phyloP scores from a whole-genome alignment of 2,113 vertebrate species.

The Gambusia holbrooki region DNA sequence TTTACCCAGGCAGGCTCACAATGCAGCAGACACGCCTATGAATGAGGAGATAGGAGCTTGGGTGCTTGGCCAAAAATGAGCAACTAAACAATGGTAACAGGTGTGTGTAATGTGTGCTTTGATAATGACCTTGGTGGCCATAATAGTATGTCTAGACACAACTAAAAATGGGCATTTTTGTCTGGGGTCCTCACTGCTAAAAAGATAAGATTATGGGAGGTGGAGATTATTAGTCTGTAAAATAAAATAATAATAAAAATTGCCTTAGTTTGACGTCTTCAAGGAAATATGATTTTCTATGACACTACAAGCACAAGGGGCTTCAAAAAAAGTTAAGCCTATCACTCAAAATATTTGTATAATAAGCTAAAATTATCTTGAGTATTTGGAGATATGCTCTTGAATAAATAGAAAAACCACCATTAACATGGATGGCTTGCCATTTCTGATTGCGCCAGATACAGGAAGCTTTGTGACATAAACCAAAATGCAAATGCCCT shows the following conservation, averaged over 20 bases:
- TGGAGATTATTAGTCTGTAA: conserved; percentile 14
- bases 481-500: conserved; percentile 83
- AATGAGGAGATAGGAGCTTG: conserved; percentile 69
- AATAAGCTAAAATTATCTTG: conserved; percentile 70
- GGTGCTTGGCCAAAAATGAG: conserved; percentile 69
- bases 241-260: conserved; percentile 21
- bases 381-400: conserved; percentile 78
- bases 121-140: conserved; percentile 73
- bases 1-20: conserved; percentile 65
- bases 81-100: conserved; percentile 76
- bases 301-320: conserved; percentile 12
- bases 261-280: background rate
- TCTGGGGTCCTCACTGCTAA: conserved; percentile 33
- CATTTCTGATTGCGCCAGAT: conserved; percentile 83
- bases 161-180: conserved; percentile 59
- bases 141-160: conserved; percentile 76
- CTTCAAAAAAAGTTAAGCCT: conserved; percentile 49
- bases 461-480: conserved; percentile 77
- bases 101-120: conserved; percentile 72
- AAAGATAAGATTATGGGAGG: conserved; percentile 23
- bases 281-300: conserved; percentile 5
- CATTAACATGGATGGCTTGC: conserved; percentile 81
- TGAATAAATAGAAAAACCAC: conserved; percentile 72
- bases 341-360: conserved; percentile 56
- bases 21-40: conserved; percentile 74